Evolutionary conservation across 1,140 invertebrate genomes (phyloP).

Genomic region (Notospermus geniculatus): DNA sequence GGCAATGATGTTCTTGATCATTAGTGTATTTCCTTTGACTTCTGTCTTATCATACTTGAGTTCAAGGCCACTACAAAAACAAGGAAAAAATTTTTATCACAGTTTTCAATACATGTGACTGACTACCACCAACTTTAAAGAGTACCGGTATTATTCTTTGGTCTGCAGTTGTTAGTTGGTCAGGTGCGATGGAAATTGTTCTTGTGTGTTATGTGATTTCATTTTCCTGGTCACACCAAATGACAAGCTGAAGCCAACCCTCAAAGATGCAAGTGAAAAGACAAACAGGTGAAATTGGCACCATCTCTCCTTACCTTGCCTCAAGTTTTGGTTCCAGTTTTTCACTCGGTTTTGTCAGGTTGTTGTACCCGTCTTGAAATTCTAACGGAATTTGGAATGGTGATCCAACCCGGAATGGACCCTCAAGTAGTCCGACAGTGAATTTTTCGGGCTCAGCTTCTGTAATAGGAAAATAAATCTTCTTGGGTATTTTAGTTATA

Average conservation of each 20-base stretch:
- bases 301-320: slow-evolving; percentile 37
- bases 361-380: slow-evolving; percentile 51
- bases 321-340: slow-evolving; percentile 44
- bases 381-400: slow-evolving; percentile 55
- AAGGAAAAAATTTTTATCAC: not conserved
- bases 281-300: too few species aligned
- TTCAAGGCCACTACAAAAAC: slow-evolving; percentile 45
- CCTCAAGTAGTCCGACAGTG: slow-evolving; percentile 49
- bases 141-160: too few species aligned
- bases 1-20: slow-evolving; percentile 47
- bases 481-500: too few species aligned
- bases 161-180: too few species aligned
- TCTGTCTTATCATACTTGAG: slow-evolving; percentile 35
- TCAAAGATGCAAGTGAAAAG: too few species aligned
- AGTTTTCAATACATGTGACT: too few species aligned
- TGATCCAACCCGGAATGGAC: slow-evolving; percentile 51
- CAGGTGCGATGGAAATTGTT: too few species aligned
- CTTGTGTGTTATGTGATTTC: too few species aligned
- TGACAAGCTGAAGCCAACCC: too few species aligned
- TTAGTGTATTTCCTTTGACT: slow-evolving; percentile 41
- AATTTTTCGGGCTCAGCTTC: slow-evolving; percentile 53
- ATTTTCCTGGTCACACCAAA: too few species aligned
- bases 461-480: slow-evolving; percentile 30
- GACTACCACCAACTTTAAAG: too few species aligned
- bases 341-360: slow-evolving; percentile 42